These are phyloP conservation scores for Crenichthys baileyi DNA, from an alignment of 2,797 vertebrate species.

Conservation along the genomic window DNA sequence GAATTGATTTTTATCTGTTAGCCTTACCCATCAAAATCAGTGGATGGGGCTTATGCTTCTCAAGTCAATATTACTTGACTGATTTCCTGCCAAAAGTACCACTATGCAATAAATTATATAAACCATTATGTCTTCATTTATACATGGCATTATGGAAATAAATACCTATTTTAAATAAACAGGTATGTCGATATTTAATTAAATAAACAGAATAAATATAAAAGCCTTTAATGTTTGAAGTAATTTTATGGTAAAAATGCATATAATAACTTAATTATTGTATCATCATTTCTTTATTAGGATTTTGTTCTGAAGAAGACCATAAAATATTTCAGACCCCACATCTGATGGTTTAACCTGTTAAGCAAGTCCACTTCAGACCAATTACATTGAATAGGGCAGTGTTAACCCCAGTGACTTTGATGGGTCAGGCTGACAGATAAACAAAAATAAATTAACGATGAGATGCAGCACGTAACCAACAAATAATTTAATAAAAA, in stretches of 20 bases:
- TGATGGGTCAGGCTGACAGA: not conserved
- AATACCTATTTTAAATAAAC: not conserved
- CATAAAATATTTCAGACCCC: not conserved
- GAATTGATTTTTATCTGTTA: too few relatives aligned
- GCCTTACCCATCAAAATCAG: not conserved
- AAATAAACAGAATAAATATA: not conserved
- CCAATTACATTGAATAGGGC: too few relatives aligned
- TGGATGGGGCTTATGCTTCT: not conserved
- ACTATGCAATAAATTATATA: not conserved
- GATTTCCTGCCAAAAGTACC: not conserved
- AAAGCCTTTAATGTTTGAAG: not conserved
- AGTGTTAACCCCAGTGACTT: too few relatives aligned
- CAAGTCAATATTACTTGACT: not conserved
- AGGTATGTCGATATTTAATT: too few relatives aligned
- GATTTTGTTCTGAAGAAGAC: not conserved
- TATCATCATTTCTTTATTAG: too few relatives aligned
- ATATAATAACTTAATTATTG: not conserved
- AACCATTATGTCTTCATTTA: not conserved
- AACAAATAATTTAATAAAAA: slow-evolving; percentile 27
- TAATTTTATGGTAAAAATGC: not conserved
- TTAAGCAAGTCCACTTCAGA: too few relatives aligned
- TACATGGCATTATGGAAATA: not conserved
- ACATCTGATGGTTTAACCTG: too few relatives aligned
- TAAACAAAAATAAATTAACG: too few relatives aligned
- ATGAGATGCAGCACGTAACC: not conserved